phyloP scores from a whole-genome alignment of 2,888 invertebrate genomes.

The Malacosoma neustria region DNA sequence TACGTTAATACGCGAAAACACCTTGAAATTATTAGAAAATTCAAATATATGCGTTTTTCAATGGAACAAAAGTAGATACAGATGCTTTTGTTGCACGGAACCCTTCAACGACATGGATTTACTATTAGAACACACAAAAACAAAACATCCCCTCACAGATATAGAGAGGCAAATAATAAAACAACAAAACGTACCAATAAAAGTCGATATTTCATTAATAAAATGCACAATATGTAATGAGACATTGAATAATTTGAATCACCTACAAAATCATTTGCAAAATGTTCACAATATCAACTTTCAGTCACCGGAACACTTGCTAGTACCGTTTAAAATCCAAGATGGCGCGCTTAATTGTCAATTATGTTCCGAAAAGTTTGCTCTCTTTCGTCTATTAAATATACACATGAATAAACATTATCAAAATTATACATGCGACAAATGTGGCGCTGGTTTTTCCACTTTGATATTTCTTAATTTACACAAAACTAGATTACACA shows the following conservation, averaged over 20 bases:
- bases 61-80: slow-evolving; percentile 53
- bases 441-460: slow-evolving; percentile 53
- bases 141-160: slow-evolving; percentile 29
- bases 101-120: slow-evolving; percentile 40
- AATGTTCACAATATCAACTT: slow-evolving; percentile 30
- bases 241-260: slow-evolving; percentile 20
- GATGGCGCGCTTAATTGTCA: slow-evolving; percentile 37
- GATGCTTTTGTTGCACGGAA: slow-evolving; percentile 55
- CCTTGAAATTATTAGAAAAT: slow-evolving; percentile 67
- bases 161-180: slow-evolving; percentile 48
- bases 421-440: slow-evolving; percentile 53
- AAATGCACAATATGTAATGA: slow-evolving; percentile 40
- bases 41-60: slow-evolving; percentile 54
- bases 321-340: slow-evolving; percentile 51
- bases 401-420: slow-evolving; percentile 60
- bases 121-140: slow-evolving; percentile 34
- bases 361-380: slow-evolving; percentile 39
- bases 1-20: slow-evolving; percentile 45
- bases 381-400: slow-evolving; percentile 40
- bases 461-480: slow-evolving; percentile 50
- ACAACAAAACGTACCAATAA: slow-evolving; percentile 48
- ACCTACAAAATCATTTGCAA: slow-evolving; percentile 32
- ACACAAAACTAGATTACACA: slow-evolving; percentile 43
- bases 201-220: slow-evolving; percentile 48
- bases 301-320: slow-evolving; percentile 29